Conservation (phyloP, 2,113 vertebrate genomes). For the Protobothrops mucrosquamatus region DNA sequence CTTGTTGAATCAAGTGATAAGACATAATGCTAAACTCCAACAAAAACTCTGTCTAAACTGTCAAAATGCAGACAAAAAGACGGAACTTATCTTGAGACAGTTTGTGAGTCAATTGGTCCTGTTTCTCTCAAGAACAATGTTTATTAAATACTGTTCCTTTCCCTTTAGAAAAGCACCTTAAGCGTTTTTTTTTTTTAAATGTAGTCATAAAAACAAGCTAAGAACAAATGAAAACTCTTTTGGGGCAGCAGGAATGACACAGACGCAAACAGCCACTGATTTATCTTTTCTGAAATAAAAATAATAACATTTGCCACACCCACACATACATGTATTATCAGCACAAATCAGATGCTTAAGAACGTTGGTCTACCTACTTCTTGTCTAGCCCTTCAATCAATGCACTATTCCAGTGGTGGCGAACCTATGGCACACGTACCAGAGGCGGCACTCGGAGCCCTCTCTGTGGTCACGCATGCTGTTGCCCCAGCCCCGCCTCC, state of each 20-base stretch:
- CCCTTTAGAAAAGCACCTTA: background rate
- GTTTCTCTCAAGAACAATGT: background rate
- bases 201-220: background rate
- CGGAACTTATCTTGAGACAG: background rate
- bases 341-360: background rate
- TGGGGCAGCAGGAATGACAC: background rate
- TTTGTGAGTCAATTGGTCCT: background rate
- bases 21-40: background rate
- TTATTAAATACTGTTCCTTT: background rate
- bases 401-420: background rate
- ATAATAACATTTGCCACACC: background rate
- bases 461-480: too few relatives aligned
- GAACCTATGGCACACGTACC: too few relatives aligned
- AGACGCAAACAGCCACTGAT: background rate
- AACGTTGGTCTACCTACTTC: background rate
- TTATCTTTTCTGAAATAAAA: background rate
- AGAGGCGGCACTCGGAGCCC: too few relatives aligned
- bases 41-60: accelerated
- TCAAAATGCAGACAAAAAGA: background rate
- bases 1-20: background rate
- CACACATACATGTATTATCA: background rate
- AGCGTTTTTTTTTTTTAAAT: background rate
- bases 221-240: background rate
- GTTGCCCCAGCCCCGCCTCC: too few relatives aligned
- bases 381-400: background rate